These are phyloP conservation scores for Gulo gulo DNA, from an alignment of 2,113 vertebrate species.

Conservation along the genomic window DNA sequence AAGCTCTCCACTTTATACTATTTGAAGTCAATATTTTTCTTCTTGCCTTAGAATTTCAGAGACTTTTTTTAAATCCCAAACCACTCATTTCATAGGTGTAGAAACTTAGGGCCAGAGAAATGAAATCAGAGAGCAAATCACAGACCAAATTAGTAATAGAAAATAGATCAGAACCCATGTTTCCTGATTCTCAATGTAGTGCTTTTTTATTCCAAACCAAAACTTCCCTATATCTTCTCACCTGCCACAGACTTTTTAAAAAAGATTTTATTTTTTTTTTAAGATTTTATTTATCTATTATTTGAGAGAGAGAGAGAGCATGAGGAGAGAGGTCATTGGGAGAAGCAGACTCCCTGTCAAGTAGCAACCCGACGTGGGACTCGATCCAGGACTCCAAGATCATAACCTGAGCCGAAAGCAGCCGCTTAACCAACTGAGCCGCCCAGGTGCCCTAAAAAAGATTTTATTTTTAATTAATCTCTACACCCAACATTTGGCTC, in stretches of 20 bases:
- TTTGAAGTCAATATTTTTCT: not conserved
- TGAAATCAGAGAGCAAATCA: conserved; percentile 3
- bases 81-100: not conserved
- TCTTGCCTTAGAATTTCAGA: conserved; percentile 29
- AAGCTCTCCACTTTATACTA: not conserved
- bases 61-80: not conserved
- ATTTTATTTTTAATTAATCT: not conserved
- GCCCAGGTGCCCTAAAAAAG: not conserved
- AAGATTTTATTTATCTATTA: too few species aligned
- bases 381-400: too few species aligned
- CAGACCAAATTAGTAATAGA: not conserved
- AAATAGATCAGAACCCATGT: not conserved
- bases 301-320: too few species aligned
- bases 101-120: not conserved
- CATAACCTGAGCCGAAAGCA: too few species aligned
- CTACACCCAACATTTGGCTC: not conserved
- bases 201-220: not conserved
- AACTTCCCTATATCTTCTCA: not conserved
- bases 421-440: too few species aligned
- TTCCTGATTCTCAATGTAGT: not conserved
- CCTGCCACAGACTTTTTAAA: not conserved
- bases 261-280: not conserved
- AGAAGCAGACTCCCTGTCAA: too few species aligned
- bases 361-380: too few species aligned
- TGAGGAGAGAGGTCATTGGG: too few species aligned